Percentiles rank a stretch among this genome's conserved stretches.
Evolutionary conservation across 2,797 vertebrate genomes (phyloP).

Genomic region (Novumbra hubbsi): DNA sequence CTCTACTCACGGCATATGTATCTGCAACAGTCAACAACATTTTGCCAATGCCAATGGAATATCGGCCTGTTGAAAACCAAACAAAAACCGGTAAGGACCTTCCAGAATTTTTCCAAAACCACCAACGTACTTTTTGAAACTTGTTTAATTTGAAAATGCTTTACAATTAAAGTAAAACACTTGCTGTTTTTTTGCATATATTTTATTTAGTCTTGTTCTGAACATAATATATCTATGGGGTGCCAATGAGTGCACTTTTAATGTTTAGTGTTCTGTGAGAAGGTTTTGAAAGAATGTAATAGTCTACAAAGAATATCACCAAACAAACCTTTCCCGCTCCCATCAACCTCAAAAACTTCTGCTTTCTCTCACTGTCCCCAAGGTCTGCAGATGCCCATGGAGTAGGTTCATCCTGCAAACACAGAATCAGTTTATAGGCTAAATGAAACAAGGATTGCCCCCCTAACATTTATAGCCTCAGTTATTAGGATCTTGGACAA

Average conservation of each 20-base stretch:
- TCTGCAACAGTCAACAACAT: too few relatives aligned
- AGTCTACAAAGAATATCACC: background rate
- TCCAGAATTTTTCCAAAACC: too few relatives aligned
- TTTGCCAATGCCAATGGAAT: too few relatives aligned
- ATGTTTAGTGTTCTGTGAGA: background rate
- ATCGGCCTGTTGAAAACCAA: too few relatives aligned
- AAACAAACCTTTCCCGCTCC: conserved; percentile 88
- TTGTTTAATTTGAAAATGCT: too few relatives aligned
- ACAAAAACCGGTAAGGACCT: too few relatives aligned
- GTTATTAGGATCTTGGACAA: background rate
- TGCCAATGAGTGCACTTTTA: background rate
- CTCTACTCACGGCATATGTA: too few relatives aligned
- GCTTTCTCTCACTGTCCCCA: conserved; percentile 89
- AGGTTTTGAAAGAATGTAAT: background rate
- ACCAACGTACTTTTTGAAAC: too few relatives aligned
- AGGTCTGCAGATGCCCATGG: conserved; percentile 89
- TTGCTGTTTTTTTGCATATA: too few relatives aligned
- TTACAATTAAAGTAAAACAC: too few relatives aligned
- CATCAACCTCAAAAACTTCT: conserved; percentile 95
- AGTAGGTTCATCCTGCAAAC: conserved; percentile 75
- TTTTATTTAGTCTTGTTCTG: too few relatives aligned
- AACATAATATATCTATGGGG: too few relatives aligned
- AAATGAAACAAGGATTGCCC: background rate
- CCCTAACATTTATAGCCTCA: background rate
- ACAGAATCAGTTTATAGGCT: background rate